Evolutionary conservation across 2,113 vertebrate genomes (phyloP), one percentile per base, ranked within the genome.

Genomic region (Cebidichthys violaceus): DNA sequence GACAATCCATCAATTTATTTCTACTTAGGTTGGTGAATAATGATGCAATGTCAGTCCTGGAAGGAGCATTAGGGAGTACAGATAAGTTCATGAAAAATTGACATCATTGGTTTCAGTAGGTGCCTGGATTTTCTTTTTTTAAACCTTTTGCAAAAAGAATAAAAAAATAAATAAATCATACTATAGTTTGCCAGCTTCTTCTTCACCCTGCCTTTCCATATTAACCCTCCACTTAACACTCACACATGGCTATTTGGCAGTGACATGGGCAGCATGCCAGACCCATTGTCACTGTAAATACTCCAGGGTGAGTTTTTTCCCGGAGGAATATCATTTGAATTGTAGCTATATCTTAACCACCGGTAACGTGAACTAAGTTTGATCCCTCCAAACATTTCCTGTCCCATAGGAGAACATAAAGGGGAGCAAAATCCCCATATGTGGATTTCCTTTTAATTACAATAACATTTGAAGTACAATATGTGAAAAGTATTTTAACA

Each of bases 341-440:
- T 90, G 86, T 73, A 60, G 87, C 81, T 89, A 79, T 87, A 92
- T 89, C 83, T 88, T 85, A 90, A 88, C 79, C 90, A 92, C 93
- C 91, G 93, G 92, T 92, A 90, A 90, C 72, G 79, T 86, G 87
- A 92, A 89, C 92, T 90, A 87, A 89, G 89, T 91, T 90, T 92
- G 90, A 86, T 89, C 87, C 91, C 91, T 66, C 22, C 50, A 5
- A 83, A 83, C 86, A 66, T 89, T 90, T 93, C 90, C 89, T 82
- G 82, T 82, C 89, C 91, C 92, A 82, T 69, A 70, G 85, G 88
- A 81, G 79, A 86, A 85, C 82, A 83, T 75, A 57, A 88, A 90
- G 76, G 70, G 79, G 75, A 69, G 70, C 80, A 85, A 87, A 89
- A 79, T 85, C 85, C 75, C 86, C 0, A 29, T 72, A 81, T 71